Percentiles rank a stretch among this genome's conserved stretches.
phyloP scores from a whole-genome alignment of 2,113 vertebrate genomes.

The Astur gentilis region DNA sequence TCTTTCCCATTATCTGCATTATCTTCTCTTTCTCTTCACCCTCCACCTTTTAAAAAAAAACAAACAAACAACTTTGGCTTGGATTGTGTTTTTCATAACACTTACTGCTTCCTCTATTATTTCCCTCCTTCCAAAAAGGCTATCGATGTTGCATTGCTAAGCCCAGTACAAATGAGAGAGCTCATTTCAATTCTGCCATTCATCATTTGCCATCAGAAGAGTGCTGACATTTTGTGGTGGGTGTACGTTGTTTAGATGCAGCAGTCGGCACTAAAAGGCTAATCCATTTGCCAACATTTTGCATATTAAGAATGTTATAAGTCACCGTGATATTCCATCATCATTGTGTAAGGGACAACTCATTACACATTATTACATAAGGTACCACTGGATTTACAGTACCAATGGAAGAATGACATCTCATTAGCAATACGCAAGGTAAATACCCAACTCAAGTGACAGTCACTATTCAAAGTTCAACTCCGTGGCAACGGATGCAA shows the following conservation, averaged over 20 bases:
- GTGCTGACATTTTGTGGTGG: not conserved
- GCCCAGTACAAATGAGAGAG: not conserved
- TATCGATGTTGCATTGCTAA: not conserved
- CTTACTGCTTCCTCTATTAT: not conserved
- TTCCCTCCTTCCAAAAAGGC: not conserved
- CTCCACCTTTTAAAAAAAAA: not conserved
- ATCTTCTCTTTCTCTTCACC: not conserved
- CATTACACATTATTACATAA: not conserved
- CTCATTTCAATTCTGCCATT: not conserved
- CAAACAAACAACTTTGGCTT: not conserved
- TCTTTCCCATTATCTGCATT: not conserved
- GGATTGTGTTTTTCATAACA: not conserved
- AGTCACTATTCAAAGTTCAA: not conserved
- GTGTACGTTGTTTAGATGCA: not conserved
- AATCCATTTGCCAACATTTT: not conserved
- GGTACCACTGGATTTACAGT: not conserved
- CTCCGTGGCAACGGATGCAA: not conserved
- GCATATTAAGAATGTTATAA: not conserved
- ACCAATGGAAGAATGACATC: not conserved
- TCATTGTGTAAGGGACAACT: not conserved
- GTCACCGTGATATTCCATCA: not conserved
- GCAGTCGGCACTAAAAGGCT: not conserved
- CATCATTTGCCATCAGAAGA: fast-evolving
- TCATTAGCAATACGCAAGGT: not conserved
- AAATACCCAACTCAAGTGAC: not conserved